These are phyloP conservation scores for Suillia variegata DNA, from an alignment of 2,888 invertebrate species.

Conservation along the genomic window DNA sequence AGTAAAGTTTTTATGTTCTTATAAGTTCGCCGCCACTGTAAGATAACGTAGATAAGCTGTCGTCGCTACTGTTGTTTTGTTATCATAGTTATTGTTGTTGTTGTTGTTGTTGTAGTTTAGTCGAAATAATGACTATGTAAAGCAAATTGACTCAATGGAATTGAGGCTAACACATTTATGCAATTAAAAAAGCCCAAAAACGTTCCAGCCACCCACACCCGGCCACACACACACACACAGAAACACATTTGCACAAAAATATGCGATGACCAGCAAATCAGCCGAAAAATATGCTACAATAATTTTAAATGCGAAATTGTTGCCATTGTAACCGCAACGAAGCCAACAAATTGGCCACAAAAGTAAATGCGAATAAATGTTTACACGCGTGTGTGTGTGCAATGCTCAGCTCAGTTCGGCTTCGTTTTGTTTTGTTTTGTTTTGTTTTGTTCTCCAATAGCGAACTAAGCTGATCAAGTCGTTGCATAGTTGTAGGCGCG, in stretches of 20 bases:
- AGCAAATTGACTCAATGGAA: slow-evolving; percentile 28
- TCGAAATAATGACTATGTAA: slow-evolving; percentile 44
- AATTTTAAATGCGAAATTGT: slow-evolving; percentile 14
- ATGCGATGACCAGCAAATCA: background rate
- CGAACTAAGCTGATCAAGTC: too few relatives aligned
- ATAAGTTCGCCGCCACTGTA: too few relatives aligned
- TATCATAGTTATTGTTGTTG: background rate
- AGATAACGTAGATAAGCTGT: too few relatives aligned
- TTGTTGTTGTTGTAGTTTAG: slow-evolving; percentile 9
- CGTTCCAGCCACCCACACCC: background rate
- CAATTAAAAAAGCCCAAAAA: background rate
- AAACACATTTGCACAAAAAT: background rate
- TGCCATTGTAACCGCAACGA: background rate
- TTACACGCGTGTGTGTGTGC: too few relatives aligned
- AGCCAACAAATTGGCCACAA: background rate
- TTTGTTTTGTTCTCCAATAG: too few relatives aligned
- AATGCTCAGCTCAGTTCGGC: too few relatives aligned
- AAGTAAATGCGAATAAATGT: too few relatives aligned
- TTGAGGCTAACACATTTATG: background rate
- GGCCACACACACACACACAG: too few relatives aligned
- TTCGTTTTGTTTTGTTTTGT: too few relatives aligned
- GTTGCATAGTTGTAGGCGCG: too few relatives aligned
- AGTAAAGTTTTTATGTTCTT: too few relatives aligned
- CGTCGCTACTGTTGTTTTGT: background rate
- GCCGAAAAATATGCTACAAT: background rate